Conservation (phyloP, 2,888 invertebrate species). For the Drosophila eohydei region DNA sequence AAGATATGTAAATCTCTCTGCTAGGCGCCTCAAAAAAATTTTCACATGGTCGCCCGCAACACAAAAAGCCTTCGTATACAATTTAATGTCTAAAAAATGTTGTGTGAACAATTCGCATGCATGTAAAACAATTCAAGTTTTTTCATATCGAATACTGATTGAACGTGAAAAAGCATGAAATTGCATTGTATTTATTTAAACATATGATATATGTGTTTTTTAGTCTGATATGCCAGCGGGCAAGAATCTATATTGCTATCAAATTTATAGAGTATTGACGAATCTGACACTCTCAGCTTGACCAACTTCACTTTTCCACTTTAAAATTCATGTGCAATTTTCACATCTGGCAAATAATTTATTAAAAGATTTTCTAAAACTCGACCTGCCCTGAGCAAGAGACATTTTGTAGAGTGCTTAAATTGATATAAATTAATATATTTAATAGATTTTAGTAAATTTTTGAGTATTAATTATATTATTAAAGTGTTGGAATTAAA, state of each 20-base stretch:
- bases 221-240: neutral
- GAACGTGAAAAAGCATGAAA: neutral
- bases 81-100: conserved; percentile 39
- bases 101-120: conserved; percentile 19
- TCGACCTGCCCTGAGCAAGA: neutral
- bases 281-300: neutral
- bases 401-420: neutral
- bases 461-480: neutral
- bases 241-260: neutral
- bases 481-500: neutral
- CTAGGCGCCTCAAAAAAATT: conserved; percentile 12
- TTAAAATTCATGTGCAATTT: conserved; percentile 2
- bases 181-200: neutral
- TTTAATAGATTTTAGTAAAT: neutral
- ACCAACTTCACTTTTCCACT: neutral
- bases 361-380: neutral
- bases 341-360: neutral
- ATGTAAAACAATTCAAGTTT: neutral
- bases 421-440: neutral
- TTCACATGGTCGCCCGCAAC: conserved; percentile 18
- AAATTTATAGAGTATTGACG: neutral
- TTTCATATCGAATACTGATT: neutral
- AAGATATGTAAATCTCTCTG: neutral
- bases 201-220: neutral
- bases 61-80: conserved; percentile 14